phyloP scores from a whole-genome alignment of 1,140 invertebrate species.

The Pectinophora gossypiella region DNA sequence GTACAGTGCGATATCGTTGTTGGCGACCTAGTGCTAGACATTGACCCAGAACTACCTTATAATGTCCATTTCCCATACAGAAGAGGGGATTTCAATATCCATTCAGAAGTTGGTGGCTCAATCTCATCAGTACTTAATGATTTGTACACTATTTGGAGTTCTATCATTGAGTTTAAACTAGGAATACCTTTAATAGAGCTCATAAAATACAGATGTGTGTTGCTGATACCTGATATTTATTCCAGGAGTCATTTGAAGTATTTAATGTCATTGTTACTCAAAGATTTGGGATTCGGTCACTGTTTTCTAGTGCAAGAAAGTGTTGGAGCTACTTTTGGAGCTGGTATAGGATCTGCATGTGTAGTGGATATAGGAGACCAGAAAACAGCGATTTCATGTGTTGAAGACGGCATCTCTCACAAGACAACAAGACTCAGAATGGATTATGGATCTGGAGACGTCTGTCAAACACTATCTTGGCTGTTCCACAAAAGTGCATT shows the following conservation, averaged over 20 bases:
- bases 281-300: slow-evolving; percentile 90
- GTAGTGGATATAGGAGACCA: slow-evolving; percentile 97
- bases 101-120: slow-evolving; percentile 88
- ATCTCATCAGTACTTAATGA: slow-evolving; percentile 89
- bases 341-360: slow-evolving; percentile 93
- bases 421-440: slow-evolving; percentile 87
- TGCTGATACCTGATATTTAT: slow-evolving; percentile 95
- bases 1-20: slow-evolving; percentile 78
- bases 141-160: slow-evolving; percentile 91
- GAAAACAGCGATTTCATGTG: slow-evolving; percentile 96
- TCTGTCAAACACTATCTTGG: slow-evolving; percentile 91
- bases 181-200: slow-evolving; percentile 86
- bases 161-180: slow-evolving; percentile 85
- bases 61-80: slow-evolving; percentile 93
- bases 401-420: slow-evolving; percentile 96
- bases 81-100: slow-evolving; percentile 91
- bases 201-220: slow-evolving; percentile 88
- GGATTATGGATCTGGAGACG: slow-evolving; percentile 93
- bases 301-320: slow-evolving; percentile 91
- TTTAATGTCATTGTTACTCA: slow-evolving; percentile 87
- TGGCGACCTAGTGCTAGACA: slow-evolving; percentile 83
- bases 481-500: slow-evolving; percentile 92
- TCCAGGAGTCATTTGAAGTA: slow-evolving; percentile 91
- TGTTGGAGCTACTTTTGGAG: slow-evolving; percentile 95
- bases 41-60: slow-evolving; percentile 84